phyloP scores from a whole-genome alignment of 1,140 invertebrate genomes.

The Alviniconcha marisindica region DNA sequence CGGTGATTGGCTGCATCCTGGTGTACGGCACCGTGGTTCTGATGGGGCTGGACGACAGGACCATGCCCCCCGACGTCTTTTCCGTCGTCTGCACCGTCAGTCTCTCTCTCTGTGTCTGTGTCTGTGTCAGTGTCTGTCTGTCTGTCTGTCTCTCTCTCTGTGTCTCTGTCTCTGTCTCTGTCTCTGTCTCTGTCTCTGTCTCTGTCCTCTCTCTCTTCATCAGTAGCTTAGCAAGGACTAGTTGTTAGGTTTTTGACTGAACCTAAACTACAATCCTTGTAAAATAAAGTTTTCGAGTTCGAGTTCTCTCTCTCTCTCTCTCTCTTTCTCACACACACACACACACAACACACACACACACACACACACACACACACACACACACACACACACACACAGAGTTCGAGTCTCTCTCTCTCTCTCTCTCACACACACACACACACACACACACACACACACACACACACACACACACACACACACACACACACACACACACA shows the following conservation, averaged over 20 bases:
- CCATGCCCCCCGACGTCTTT: constrained; percentile 82
- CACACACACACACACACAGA: constrained; percentile 1
- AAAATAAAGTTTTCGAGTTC: no score
- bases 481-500: constrained; percentile 6
- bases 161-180: not conserved
- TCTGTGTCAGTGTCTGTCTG: not conserved
- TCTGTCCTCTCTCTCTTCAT: no score
- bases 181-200: no score
- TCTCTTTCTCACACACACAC: constrained; percentile 12
- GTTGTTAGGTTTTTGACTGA: no score
- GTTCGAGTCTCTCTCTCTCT: not conserved
- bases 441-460: constrained; percentile 12
- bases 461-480: not conserved
- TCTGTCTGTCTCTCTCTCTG: not conserved
- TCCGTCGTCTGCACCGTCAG: constrained; percentile 89
- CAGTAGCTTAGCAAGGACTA: no score
- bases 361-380: constrained; percentile 4
- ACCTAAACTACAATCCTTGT: no score
- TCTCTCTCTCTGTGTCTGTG: constrained; percentile 11
- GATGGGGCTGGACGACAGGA: constrained; percentile 91
- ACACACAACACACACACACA: constrained; percentile 7
- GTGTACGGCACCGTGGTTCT: constrained; percentile 75
- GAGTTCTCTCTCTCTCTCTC: not conserved
- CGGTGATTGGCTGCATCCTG: constrained; percentile 74
- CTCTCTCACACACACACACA: constrained; percentile 9